Evolutionary conservation across 1,140 invertebrate species (phyloP).

Genomic region (Carposina sasakii): DNA sequence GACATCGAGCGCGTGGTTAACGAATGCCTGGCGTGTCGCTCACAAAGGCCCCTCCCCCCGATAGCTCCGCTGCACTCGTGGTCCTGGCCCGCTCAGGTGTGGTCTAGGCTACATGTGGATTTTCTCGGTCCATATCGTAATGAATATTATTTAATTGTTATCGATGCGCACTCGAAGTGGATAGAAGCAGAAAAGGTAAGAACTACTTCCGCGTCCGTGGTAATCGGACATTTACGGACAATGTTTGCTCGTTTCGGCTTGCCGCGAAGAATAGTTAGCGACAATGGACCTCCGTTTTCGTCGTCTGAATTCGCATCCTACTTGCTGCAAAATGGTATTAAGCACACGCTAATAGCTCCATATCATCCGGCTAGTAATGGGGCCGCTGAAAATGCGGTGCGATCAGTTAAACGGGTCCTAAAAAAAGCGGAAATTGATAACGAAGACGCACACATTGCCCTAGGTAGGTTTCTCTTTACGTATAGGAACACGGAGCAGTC

Average conservation of each 20-base stretch:
- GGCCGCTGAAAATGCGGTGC: constrained; percentile 23
- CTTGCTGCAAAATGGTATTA: constrained; percentile 17
- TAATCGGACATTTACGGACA: constrained; percentile 24
- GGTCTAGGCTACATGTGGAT: constrained; percentile 64
- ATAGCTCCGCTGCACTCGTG: constrained; percentile 21
- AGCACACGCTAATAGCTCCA: constrained; percentile 16
- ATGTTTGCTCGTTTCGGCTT: constrained; percentile 36
- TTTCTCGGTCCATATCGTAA: constrained; percentile 58
- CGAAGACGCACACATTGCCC: constrained; percentile 6
- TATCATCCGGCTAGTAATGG: constrained; percentile 18
- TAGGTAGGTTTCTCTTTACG: constrained; percentile 16
- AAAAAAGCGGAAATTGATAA: constrained; percentile 19
- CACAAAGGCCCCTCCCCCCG: constrained; percentile 16
- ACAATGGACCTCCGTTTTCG: constrained; percentile 48
- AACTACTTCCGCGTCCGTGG: constrained; percentile 5
- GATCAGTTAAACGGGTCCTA: constrained; percentile 14
- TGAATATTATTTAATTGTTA: constrained; percentile 51
- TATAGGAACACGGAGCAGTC: constrained; percentile 23
- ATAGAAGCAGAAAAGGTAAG: constrained; percentile 34
- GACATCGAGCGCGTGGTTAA: constrained; percentile 50
- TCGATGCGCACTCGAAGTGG: constrained; percentile 61
- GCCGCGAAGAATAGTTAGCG: constrained; percentile 39
- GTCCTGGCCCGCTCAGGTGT: constrained; percentile 33
- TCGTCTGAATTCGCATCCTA: constrained; percentile 22
- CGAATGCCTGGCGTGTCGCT: constrained; percentile 37